Evolutionary conservation across 2,888 invertebrate species (phyloP), one percentile per base, ranked within the genome.

Genomic region (Eupeodes luniger): DNA sequence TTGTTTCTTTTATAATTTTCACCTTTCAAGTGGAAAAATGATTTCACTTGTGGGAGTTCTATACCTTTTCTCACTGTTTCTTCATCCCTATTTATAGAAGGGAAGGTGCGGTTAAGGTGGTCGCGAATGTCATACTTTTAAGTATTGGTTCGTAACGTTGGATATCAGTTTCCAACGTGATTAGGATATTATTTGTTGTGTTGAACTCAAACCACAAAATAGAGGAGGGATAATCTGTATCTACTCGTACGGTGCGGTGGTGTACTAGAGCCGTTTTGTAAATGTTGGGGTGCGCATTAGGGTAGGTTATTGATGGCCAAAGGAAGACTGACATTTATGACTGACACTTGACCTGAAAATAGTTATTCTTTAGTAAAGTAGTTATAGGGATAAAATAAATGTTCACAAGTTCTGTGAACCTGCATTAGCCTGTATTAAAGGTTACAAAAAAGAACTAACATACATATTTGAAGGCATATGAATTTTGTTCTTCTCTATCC

Each of bases 11-110:
- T 7, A 47, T 57, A 49, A 70, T 79, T 61, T 79, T 66, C 61
- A 80, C 80, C 66, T 83, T 74, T 87, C 70, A 67, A 83, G 84
- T 76, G 77, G 80, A 66, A 80, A 79, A 87, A 72, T 61, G 76
- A 36, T 80, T 53, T 72, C 72, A 83, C 87, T 87, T 82, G 72
- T 87, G 62, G 16, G 79, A 57, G 76, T 87, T 84, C 87, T 27
- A 44, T 12, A 27, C 27, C 27, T 27, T 27, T 27, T 27, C 27
- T 27, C 27, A 27, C 27, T 27, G 27, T 27, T 27, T 27, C 27
- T 27, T 27, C 27, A 27, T 27, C 3, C 27, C 27, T 27, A 27
- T 27, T 3, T 27, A 27, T 10, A 10, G 40, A 16, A 9, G 4
- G 27, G 27, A 27, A 34, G 12, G 27, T n/a, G 36, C 40, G 53